Percentiles rank a stretch among this genome's conserved stretches.
Conservation (phyloP, 1,140 invertebrate genomes). For the Papilio machaon region DNA sequence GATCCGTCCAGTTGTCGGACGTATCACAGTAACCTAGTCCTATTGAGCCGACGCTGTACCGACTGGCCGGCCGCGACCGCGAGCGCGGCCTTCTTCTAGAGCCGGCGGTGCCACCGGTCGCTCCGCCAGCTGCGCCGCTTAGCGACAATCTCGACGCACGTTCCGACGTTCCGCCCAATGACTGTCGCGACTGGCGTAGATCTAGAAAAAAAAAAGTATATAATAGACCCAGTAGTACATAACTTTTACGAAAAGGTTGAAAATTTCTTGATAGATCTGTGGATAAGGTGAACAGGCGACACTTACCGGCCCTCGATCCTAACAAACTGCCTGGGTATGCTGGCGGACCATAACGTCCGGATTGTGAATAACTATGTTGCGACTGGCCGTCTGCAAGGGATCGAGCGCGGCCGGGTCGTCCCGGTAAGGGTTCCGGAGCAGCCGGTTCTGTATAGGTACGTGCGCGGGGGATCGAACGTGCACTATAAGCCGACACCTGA, state of each 20-base stretch:
- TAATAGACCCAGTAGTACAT: background rate
- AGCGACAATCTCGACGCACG: slow-evolving; percentile 88
- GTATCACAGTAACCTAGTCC: slow-evolving; percentile 92
- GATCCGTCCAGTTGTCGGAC: slow-evolving; percentile 96
- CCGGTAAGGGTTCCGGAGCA: slow-evolving; percentile 79
- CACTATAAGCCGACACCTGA: slow-evolving; percentile 95
- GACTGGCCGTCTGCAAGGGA: slow-evolving; percentile 93
- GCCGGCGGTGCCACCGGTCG: slow-evolving; percentile 83
- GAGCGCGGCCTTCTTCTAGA: slow-evolving; percentile 86
- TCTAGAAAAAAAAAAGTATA: slow-evolving; percentile 80
- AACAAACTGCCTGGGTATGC: slow-evolving; percentile 89
- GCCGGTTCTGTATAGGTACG: slow-evolving; percentile 89
- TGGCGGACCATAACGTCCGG: slow-evolving; percentile 87
- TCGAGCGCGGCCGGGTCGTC: slow-evolving; percentile 85
- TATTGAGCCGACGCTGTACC: slow-evolving; percentile 85
- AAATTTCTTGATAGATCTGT: slow-evolving; percentile 29
- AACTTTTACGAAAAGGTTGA: slow-evolving; percentile 20
- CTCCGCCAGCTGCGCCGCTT: slow-evolving; percentile 83
- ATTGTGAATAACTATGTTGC: slow-evolving; percentile 92
- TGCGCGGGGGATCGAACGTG: slow-evolving; percentile 93
- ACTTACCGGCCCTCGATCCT: slow-evolving; percentile 88
- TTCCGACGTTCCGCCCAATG: slow-evolving; percentile 89
- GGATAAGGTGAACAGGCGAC: slow-evolving; percentile 26
- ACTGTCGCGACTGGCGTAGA: slow-evolving; percentile 91
- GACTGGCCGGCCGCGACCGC: slow-evolving; percentile 83